A percentile compares a stretch with the other conserved stretches of the same genome.
Conservation (phyloP, 2,113 vertebrate genomes). For the Oreochromis tanganicae region DNA sequence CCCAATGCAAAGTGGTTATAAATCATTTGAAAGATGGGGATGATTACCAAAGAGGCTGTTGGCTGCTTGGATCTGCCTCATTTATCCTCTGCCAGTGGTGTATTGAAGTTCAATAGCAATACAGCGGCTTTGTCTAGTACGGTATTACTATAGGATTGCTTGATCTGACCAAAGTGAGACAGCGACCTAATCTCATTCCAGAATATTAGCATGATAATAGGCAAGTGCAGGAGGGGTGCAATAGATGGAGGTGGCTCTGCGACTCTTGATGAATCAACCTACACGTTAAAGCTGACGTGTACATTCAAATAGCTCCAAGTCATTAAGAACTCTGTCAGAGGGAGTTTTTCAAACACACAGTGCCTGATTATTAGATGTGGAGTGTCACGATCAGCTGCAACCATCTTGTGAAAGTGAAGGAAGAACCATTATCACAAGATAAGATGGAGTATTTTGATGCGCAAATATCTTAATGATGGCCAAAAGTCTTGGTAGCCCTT, state of each 20-base stretch:
- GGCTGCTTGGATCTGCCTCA: constrained; percentile 11
- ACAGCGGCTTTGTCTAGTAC: neutral
- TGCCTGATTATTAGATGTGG: constrained; percentile 20
- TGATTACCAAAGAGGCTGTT: neutral
- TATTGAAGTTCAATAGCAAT: neutral
- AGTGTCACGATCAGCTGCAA: neutral
- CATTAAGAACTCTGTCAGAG: constrained; percentile 21
- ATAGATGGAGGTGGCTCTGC: neutral
- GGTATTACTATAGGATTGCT: neutral
- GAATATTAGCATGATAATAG: constrained; percentile 44
- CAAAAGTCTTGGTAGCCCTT: neutral
- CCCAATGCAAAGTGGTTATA: neutral
- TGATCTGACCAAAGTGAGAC: constrained; percentile 16
- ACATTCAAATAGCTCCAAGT: constrained; percentile 25
- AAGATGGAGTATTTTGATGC: neutral
- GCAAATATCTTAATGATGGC: neutral
- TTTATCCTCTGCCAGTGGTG: constrained; percentile 12
- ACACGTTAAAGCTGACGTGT: constrained; percentile 37
- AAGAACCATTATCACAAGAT: neutral
- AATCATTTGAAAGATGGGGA: neutral
- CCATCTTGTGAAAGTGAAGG: neutral
- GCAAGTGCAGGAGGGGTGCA: neutral
- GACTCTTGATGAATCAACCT: constrained; percentile 50
- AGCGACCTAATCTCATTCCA: constrained; percentile 10
- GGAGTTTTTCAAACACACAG: constrained; percentile 28